Conservation (phyloP, 2,113 vertebrate genomes). For the Euleptes europaea region DNA sequence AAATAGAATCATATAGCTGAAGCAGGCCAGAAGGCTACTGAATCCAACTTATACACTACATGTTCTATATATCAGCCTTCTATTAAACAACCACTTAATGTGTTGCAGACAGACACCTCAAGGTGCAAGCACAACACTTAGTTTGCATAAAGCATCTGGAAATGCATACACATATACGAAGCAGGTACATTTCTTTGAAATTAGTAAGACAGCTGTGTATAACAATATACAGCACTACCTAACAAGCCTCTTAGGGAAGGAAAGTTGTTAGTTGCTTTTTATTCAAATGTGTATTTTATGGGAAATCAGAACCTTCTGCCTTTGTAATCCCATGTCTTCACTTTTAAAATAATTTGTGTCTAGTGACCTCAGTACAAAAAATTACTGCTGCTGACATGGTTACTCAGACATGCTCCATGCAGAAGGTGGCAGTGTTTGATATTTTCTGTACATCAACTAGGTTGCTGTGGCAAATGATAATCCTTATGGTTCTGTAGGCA, state of each 20-base stretch:
- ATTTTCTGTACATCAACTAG: not conserved
- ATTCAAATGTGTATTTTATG: not conserved
- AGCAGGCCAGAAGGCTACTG: not conserved
- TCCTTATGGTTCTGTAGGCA: not conserved
- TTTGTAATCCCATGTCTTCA: not conserved
- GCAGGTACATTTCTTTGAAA: not conserved
- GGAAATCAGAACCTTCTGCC: not conserved
- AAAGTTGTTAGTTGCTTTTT: not conserved
- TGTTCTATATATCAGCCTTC: not conserved
- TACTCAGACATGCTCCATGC: not conserved
- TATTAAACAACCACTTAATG: not conserved
- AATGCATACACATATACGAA: not conserved
- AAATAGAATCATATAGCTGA: not conserved
- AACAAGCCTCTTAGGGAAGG: not conserved
- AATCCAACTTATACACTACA: not conserved
- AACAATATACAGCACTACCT: not conserved
- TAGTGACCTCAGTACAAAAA: not conserved
- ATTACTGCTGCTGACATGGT: not conserved
- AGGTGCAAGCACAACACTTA: no score
- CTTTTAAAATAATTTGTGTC: not conserved
- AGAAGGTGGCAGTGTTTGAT: not conserved
- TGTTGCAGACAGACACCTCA: not conserved
- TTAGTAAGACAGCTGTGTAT: not conserved
- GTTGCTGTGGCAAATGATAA: not conserved
- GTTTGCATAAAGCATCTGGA: not conserved